phyloP scores from a whole-genome alignment of 2,888 invertebrate genomes.

The Salticus scenicus region DNA sequence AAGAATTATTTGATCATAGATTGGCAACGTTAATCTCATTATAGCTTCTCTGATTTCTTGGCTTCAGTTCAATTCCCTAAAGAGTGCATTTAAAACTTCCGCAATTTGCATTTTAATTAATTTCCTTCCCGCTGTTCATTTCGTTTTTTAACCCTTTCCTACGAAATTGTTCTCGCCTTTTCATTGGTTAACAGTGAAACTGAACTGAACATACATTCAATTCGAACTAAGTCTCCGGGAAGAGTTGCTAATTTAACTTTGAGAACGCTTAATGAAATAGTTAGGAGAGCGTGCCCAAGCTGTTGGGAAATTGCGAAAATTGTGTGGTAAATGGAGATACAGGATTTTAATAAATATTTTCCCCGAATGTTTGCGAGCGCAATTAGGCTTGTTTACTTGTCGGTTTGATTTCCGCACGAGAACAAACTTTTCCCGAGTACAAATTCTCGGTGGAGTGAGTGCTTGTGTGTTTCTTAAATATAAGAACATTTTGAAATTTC shows the following conservation, averaged over 20 bases:
- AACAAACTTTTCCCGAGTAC: not conserved
- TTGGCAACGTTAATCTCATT: not conserved
- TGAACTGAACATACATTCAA: not conserved
- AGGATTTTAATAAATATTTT: constrained; percentile 50
- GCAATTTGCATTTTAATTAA: constrained; percentile 16
- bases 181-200: too few relatives aligned
- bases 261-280: constrained; percentile 48
- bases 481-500: not conserved
- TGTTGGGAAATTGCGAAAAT: not conserved
- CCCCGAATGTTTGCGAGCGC: constrained; percentile 30
- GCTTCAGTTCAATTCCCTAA: not conserved
- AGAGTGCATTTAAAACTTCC: not conserved
- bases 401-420: constrained; percentile 22
- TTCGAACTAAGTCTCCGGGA: not conserved
- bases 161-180: not conserved
- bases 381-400: constrained; percentile 23
- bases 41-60: not conserved
- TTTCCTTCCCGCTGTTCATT: not conserved
- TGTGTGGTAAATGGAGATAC: constrained; percentile 18
- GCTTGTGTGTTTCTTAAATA: not conserved
- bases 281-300: not conserved
- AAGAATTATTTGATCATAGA: not conserved
- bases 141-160: not conserved
- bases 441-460: not conserved
- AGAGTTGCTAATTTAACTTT: not conserved